Conservation (phyloP, 2,888 invertebrate genomes). For the Eupithecia centaureata region DNA sequence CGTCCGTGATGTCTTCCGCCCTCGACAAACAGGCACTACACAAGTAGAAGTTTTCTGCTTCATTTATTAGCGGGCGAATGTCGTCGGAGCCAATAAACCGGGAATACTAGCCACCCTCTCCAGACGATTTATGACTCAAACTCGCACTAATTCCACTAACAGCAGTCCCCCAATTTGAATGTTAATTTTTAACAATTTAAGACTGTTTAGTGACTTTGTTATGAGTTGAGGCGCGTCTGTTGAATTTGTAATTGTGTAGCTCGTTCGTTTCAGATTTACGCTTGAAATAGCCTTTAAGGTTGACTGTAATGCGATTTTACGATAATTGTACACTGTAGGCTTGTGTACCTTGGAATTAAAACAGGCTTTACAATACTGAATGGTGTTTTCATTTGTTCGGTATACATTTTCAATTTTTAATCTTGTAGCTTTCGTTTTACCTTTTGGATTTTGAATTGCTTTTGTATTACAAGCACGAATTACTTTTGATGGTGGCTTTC, state of each 20-base stretch:
- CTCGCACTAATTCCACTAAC: constrained; percentile 81
- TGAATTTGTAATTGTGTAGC: constrained; percentile 60
- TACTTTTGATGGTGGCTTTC: constrained; percentile 44
- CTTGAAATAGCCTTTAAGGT: constrained; percentile 55
- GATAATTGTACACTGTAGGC: constrained; percentile 55
- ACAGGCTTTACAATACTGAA: constrained; percentile 38
- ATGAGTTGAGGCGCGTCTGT: constrained; percentile 65
- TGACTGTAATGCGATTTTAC: constrained; percentile 60
- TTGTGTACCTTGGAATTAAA: constrained; percentile 51
- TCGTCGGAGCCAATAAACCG: constrained; percentile 78
- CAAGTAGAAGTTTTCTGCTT: constrained; percentile 81
- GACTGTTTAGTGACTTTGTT: constrained; percentile 74
- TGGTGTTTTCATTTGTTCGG: constrained; percentile 27
- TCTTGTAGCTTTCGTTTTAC: constrained; percentile 16
- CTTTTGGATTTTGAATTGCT: constrained; percentile 23
- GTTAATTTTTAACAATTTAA: constrained; percentile 82
- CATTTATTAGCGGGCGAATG: constrained; percentile 80
- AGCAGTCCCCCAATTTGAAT: constrained; percentile 80
- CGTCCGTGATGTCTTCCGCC: constrained; percentile 65
- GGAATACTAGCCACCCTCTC: constrained; percentile 71
- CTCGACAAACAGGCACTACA: constrained; percentile 70
- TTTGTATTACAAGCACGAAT: constrained; percentile 38
- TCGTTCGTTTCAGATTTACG: constrained; percentile 65
- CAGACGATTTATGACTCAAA: constrained; percentile 80
- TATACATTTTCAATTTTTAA: constrained; percentile 26